Conservation (phyloP, 2,888 invertebrate species). For the Eueremaeus valkanovi region DNA sequence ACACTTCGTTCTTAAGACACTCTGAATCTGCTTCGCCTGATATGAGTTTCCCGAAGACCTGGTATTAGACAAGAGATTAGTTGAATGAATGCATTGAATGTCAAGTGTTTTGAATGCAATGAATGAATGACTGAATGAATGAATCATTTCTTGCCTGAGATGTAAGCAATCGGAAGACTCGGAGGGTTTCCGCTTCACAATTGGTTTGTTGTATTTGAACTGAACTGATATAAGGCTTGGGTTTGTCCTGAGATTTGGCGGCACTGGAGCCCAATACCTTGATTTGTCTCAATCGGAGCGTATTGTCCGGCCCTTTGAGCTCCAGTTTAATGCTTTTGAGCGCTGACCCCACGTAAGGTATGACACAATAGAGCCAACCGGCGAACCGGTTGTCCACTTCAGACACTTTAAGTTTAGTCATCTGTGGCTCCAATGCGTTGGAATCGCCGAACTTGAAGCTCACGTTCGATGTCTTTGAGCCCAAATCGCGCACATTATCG, state of each 20-base stretch:
- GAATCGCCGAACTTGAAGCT: slow-evolving; percentile 18
- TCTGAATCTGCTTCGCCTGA: slow-evolving; percentile 59
- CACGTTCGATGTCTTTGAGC: slow-evolving; percentile 52
- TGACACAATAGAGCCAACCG: slow-evolving; percentile 84
- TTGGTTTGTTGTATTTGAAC: slow-evolving; percentile 69
- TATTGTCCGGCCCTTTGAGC: slow-evolving; percentile 84
- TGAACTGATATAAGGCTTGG: neutral
- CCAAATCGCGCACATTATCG: slow-evolving; percentile 88
- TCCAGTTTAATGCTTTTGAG: slow-evolving; percentile 67
- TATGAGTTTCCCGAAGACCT: slow-evolving; percentile 86
- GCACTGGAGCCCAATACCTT: slow-evolving; percentile 51
- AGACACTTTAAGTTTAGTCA: slow-evolving; percentile 59
- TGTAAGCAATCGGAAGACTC: slow-evolving; percentile 86
- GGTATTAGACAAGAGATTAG: slow-evolving; percentile 44
- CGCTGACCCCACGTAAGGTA: slow-evolving; percentile 57
- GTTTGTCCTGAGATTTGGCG: slow-evolving; percentile 46
- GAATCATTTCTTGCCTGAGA: slow-evolving; percentile 64
- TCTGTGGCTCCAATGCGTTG: slow-evolving; percentile 12
- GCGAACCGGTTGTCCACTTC: slow-evolving; percentile 79
- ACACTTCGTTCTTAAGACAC: slow-evolving; percentile 43
- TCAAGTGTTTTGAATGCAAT: too few relatives aligned
- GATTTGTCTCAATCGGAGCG: slow-evolving; percentile 78
- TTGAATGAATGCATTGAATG: slow-evolving; percentile 16
- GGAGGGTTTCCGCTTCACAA: slow-evolving; percentile 83
- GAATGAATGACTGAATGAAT: neutral